Evolutionary conservation across 2,797 vertebrate genomes (phyloP).

Genomic region (Sebastolobus alascanus): DNA sequence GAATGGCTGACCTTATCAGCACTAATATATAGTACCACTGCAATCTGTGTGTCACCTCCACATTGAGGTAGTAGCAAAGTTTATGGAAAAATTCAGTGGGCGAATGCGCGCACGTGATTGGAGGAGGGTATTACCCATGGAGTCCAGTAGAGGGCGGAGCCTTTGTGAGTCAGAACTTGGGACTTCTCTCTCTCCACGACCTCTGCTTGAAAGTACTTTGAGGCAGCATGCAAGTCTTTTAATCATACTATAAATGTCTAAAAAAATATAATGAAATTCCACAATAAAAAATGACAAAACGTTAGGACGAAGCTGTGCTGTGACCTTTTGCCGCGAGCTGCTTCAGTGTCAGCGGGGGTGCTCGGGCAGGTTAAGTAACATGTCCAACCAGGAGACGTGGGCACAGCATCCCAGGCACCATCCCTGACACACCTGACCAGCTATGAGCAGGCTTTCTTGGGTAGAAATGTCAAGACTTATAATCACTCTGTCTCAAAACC

Average conservation of each 20-base stretch:
- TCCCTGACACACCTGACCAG: constrained; percentile 55
- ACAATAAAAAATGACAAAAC: not conserved
- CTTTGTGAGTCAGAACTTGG: no score
- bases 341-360: constrained; percentile 30
- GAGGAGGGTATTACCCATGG: no score
- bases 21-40: constrained; percentile 45
- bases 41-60: constrained; percentile 35
- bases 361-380: constrained; percentile 48
- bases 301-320: not conserved
- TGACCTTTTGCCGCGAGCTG: not conserved
- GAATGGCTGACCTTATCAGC: constrained; percentile 75
- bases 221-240: no score
- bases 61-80: not conserved
- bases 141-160: no score
- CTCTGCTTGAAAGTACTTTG: no score
- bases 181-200: no score
- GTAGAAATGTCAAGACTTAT: constrained; percentile 72
- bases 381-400: constrained; percentile 32
- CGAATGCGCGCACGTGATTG: no score
- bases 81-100: no score
- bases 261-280: no score
- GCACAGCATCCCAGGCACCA: constrained; percentile 22
- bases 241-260: no score
- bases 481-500: constrained; percentile 6
- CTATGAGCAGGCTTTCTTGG: constrained; percentile 59